Evolutionary conservation across 2,888 invertebrate species (phyloP), one percentile per base, ranked within the genome.

Genomic region (Ypsolopha sequella): DNA sequence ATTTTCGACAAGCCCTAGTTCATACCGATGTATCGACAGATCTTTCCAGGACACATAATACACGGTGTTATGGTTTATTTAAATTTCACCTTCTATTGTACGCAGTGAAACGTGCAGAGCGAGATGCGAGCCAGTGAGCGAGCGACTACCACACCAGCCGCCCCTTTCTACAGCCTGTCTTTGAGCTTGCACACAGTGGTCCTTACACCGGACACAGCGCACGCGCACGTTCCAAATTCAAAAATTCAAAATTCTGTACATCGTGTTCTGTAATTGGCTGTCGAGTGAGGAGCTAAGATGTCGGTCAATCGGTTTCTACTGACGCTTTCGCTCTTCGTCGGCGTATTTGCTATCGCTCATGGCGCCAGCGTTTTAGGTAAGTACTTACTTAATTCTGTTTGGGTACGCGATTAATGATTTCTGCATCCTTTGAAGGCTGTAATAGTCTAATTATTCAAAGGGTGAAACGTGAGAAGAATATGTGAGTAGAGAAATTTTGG

Each of bases 61-160:
- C 36, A 47, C 45, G 66, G 6, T 68, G 76, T 81, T 82, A 81
- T 80, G 77, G 75, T 80, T 85, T 82, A 84, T 80, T 85, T 79
- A 81, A 85, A 80, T 85, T 85, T 86, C 86, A 85, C 85, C 84
- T 84, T 84, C 86, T 82, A 82, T 85, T 85, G 81, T 82, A 70
- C 76, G 73, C 65, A 72, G 85, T 81, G 82, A 82, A 82, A 84
- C 81, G 73, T 68, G 65, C 70, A 61, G 66, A 63, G 66, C 68
- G 68, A 78, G 80, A 81, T 81, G 70, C 73, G 84, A 82, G 67
- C 74, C 60, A 60, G 67, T 66, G 63, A 70, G 71, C 81, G 61
- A 61, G 66, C 76, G 78, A 24, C 24, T 24, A 24, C 4, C 24
- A 24, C 66, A 71, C 73, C 74, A 80, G 54, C 68, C 79, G 76